These are phyloP conservation scores for Drosophila algonquin DNA, from an alignment of 2,888 invertebrate species.

Conservation along the genomic window DNA sequence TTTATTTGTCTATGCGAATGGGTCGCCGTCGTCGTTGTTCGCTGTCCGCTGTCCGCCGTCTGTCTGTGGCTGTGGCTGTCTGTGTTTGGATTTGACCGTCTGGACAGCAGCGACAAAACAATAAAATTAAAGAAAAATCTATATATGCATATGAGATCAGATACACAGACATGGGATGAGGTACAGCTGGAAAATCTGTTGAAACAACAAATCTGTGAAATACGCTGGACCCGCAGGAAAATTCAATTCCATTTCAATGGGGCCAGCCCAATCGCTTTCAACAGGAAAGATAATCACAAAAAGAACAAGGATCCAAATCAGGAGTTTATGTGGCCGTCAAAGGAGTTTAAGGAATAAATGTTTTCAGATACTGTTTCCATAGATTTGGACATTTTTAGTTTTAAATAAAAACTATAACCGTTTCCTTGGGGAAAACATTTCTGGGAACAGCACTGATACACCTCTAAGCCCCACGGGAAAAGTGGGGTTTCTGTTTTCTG, in stretches of 20 bases:
- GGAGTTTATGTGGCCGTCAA: too few relatives aligned
- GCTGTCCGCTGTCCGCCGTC: too few relatives aligned
- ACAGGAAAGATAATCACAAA: slow-evolving; percentile 5
- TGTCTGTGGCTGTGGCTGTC: slow-evolving; percentile 49
- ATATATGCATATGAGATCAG: slow-evolving; percentile 35
- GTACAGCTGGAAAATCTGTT: slow-evolving; percentile 43
- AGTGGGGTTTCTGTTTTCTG: background rate
- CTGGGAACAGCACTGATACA: background rate
- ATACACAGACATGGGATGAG: slow-evolving; percentile 1
- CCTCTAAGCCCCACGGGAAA: background rate
- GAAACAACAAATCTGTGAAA: slow-evolving; percentile 50
- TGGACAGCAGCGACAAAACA: slow-evolving; percentile 48
- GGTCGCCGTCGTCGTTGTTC: slow-evolving; percentile 13
- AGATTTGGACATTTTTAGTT: background rate
- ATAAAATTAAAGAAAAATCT: slow-evolving; percentile 40
- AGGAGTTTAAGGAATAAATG: background rate
- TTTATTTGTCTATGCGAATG: slow-evolving; percentile 75
- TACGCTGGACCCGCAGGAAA: slow-evolving; percentile 42
- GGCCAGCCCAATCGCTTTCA: slow-evolving; percentile 41
- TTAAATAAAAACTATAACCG: too few relatives aligned
- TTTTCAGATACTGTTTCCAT: too few relatives aligned
- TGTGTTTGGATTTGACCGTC: slow-evolving; percentile 75
- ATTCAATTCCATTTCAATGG: slow-evolving; percentile 37
- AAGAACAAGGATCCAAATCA: background rate
- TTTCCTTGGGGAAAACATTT: background rate